Evolutionary conservation across 2,888 invertebrate genomes (phyloP).

Genomic region (Vanessa cardui): DNA sequence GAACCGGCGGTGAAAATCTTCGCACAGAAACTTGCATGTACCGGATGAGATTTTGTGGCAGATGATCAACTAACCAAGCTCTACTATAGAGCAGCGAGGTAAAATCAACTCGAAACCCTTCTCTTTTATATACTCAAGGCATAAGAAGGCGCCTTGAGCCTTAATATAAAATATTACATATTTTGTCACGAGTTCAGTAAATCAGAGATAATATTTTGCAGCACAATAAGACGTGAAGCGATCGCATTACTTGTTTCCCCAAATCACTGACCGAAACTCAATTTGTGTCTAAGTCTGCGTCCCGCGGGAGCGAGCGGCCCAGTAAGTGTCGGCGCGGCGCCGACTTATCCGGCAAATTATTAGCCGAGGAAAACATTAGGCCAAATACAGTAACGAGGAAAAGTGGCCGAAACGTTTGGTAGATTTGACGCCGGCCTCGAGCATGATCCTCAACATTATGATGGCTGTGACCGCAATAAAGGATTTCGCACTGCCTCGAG

Average conservation of each 20-base stretch:
- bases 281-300: conserved; percentile 60
- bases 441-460: conserved; percentile 39
- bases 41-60: background rate
- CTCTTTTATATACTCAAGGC: too few relatives aligned
- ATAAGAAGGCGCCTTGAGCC: too few relatives aligned
- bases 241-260: conserved; percentile 50
- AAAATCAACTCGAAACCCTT: too few relatives aligned
- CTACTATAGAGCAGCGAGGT: too few relatives aligned
- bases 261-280: conserved; percentile 71
- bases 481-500: conserved; percentile 31
- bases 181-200: background rate
- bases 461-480: conserved; percentile 30
- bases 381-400: conserved; percentile 54
- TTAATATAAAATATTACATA: too few relatives aligned
- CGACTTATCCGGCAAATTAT: conserved; percentile 60
- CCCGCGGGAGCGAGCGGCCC: conserved; percentile 53
- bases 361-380: conserved; percentile 61
- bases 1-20: too few relatives aligned
- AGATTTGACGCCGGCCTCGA: conserved; percentile 47
- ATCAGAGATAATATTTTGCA: background rate
- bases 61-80: too few relatives aligned
- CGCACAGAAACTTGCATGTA: background rate
- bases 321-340: conserved; percentile 57
- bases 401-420: conserved; percentile 49
- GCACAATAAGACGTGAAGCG: conserved; percentile 31